phyloP scores from a whole-genome alignment of 2,888 invertebrate genomes.

The Stegophylla sp. region DNA sequence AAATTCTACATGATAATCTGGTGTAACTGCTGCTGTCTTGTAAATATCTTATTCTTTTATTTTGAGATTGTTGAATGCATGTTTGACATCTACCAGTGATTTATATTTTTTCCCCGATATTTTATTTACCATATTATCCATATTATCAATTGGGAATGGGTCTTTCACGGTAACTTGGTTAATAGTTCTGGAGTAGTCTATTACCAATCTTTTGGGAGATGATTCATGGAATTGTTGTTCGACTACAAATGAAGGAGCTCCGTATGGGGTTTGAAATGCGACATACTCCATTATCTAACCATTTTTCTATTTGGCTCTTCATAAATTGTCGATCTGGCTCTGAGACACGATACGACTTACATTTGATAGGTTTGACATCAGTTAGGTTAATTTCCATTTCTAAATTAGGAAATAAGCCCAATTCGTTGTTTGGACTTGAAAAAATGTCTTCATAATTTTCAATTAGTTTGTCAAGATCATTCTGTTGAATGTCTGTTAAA shows the following conservation, averaged over 20 bases:
- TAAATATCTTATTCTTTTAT: conserved; percentile 16
- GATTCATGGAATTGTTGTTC: conserved; percentile 10
- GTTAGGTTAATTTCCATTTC: conserved; percentile 23
- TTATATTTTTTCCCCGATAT: conserved; percentile 22
- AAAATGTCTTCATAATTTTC: conserved; percentile 18
- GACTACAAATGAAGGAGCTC: conserved; percentile 8
- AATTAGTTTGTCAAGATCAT: no score
- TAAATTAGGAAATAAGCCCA: conserved; percentile 9
- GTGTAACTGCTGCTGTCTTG: conserved; percentile 36
- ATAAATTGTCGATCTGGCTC: conserved; percentile 9
- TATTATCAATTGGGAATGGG: conserved; percentile 12
- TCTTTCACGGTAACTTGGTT: conserved; percentile 18
- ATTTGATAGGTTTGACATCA: neutral
- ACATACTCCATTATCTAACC: neutral
- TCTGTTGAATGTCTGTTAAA: no score
- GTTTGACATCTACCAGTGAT: conserved; percentile 13
- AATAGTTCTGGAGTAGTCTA: conserved; percentile 9
- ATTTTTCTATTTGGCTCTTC: neutral
- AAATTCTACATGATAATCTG: conserved; percentile 22
- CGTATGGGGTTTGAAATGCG: neutral
- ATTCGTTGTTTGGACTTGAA: neutral
- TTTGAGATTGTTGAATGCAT: conserved; percentile 7
- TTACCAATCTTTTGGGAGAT: conserved; percentile 16
- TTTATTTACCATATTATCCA: conserved; percentile 13
- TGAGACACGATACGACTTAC: neutral